These are phyloP conservation scores for human (Homo sapiens) DNA, from an alignment of 2,113 vertebrate species.

Conservation along the genomic window DNA sequence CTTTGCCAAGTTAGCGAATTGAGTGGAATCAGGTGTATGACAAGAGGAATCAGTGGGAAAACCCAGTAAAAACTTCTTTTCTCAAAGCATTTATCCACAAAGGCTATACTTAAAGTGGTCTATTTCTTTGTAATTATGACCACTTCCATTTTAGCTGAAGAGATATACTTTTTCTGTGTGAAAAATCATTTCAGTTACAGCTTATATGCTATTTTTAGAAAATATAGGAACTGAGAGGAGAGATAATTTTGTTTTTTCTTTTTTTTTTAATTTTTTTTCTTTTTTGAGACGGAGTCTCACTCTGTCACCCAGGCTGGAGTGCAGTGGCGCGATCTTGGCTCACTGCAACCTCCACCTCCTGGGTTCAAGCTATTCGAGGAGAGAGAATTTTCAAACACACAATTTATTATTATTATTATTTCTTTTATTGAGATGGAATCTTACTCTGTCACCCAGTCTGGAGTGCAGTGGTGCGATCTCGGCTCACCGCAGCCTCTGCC, in stretches of 20 bases:
- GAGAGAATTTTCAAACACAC: neutral
- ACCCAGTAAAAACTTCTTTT: neutral
- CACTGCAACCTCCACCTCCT: neutral
- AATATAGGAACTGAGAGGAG: neutral
- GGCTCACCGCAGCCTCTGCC: too few species aligned
- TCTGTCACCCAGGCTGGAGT: neutral
- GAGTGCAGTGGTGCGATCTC: too few species aligned
- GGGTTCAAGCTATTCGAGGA: neutral
- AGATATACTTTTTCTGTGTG: neutral
- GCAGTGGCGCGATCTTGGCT: neutral
- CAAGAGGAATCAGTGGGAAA: neutral
- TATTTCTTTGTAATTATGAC: neutral
- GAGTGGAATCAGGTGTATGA: neutral
- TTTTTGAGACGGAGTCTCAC: neutral
- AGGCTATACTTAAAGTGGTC: neutral
- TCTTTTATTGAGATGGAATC: too few species aligned
- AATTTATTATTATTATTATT: neutral
- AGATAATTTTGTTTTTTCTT: neutral
- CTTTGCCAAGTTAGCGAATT: neutral
- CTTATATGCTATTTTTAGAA: neutral
- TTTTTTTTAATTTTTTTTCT: neutral
- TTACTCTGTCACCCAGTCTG: too few species aligned
- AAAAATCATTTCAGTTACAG: neutral
- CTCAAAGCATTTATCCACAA: neutral
- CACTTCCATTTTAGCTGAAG: neutral